Conservation (phyloP, 2,888 invertebrate genomes). For the Megaustenia siamemsis region DNA sequence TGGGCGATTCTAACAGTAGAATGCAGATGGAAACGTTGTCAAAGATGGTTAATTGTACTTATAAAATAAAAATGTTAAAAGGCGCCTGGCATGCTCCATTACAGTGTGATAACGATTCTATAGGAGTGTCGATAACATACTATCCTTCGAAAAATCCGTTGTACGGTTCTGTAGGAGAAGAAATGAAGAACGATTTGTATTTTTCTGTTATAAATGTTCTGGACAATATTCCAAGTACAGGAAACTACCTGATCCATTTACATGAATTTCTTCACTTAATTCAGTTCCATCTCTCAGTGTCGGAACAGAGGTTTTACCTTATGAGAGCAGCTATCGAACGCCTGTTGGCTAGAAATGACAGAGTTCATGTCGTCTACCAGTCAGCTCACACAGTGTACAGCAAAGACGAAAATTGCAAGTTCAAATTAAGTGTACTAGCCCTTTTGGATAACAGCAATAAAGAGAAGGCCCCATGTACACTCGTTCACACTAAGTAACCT, state of each 20-base stretch:
- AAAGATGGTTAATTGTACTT: too few species aligned
- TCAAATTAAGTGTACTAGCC: too few species aligned
- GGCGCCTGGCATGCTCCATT: conserved; percentile 11
- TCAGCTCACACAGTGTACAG: conserved; percentile 38
- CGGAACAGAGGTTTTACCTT: conserved; percentile 29
- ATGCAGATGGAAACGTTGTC: too few species aligned
- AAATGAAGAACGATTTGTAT: neutral
- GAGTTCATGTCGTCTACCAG: conserved; percentile 41
- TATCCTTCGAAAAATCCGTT: conserved; percentile 38
- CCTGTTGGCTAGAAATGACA: conserved; percentile 41
- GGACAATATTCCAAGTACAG: conserved; percentile 21
- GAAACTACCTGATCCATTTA: conserved; percentile 37
- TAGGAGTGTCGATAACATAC: conserved; percentile 29
- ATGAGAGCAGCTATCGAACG: conserved; percentile 13
- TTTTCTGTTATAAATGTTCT: conserved; percentile 12
- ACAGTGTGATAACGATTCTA: conserved; percentile 10
- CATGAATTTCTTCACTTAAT: conserved; percentile 45
- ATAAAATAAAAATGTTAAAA: too few species aligned
- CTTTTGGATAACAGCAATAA: too few species aligned
- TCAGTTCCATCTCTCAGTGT: conserved; percentile 30
- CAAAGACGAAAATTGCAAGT: too few species aligned
- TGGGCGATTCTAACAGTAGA: too few species aligned
- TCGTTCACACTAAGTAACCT: too few species aligned
- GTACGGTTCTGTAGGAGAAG: conserved; percentile 43
- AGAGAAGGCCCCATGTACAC: too few species aligned